phyloP scores from a whole-genome alignment of 1,140 invertebrate species.

The Vanessa tameamea region DNA sequence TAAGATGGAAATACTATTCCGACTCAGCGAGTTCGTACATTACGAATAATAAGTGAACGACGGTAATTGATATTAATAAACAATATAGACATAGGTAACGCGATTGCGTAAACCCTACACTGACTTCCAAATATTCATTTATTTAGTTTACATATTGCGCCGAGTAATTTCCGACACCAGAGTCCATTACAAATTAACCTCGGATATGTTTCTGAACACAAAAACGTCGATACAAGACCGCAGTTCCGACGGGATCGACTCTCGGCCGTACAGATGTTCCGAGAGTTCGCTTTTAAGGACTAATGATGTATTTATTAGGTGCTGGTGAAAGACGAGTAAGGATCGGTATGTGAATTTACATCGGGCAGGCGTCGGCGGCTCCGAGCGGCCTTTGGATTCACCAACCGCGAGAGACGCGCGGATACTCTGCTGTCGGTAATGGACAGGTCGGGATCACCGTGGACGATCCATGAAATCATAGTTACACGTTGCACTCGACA shows the following conservation, averaged over 20 bases:
- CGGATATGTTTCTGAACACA: background rate
- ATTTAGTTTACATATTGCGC: background rate
- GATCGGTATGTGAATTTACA: constrained; percentile 30
- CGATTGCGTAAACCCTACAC: too few relatives aligned
- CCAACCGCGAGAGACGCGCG: too few relatives aligned
- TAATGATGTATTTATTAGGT: constrained; percentile 39
- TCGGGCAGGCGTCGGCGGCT: constrained; percentile 10
- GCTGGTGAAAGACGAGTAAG: constrained; percentile 27
- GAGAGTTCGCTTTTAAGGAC: constrained; percentile 27
- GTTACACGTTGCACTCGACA: too few relatives aligned
- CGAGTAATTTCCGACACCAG: background rate
- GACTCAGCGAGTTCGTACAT: too few relatives aligned
- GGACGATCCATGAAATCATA: too few relatives aligned
- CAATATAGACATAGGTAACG: too few relatives aligned
- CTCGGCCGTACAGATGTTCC: constrained; percentile 10
- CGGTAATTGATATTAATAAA: too few relatives aligned
- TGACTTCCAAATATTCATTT: too few relatives aligned
- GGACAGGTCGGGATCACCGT: too few relatives aligned
- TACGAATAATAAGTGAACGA: too few relatives aligned
- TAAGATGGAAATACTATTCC: too few relatives aligned
- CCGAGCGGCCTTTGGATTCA: background rate
- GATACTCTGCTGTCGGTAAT: too few relatives aligned
- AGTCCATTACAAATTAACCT: constrained; percentile 1
- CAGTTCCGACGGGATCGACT: background rate
- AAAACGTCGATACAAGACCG: background rate